These are phyloP conservation scores for Oscheius sp. DNA, from an alignment of 2,888 invertebrate genomes.

Conservation along the genomic window DNA sequence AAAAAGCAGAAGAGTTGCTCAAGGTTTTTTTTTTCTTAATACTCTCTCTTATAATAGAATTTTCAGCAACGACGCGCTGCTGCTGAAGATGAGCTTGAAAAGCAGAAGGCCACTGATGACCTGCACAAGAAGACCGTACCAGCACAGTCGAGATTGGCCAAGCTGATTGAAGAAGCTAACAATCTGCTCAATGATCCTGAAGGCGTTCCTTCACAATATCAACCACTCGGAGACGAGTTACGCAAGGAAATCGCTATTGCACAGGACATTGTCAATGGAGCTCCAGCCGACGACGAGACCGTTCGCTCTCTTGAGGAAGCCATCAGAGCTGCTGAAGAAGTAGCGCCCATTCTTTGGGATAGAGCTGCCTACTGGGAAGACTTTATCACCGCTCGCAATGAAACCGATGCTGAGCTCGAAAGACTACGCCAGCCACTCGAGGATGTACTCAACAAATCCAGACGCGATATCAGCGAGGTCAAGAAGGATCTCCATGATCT, in stretches of 20 bases:
- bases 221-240: slow-evolving; percentile 39
- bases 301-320: slow-evolving; percentile 35
- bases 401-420: slow-evolving; percentile 49
- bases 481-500: slow-evolving; percentile 35
- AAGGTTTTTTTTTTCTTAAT: too few species aligned
- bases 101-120: slow-evolving; percentile 39
- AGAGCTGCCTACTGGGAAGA: slow-evolving; percentile 45
- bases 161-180: slow-evolving; percentile 43
- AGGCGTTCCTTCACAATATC: slow-evolving; percentile 45
- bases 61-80: slow-evolving; percentile 40
- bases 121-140: slow-evolving; percentile 37
- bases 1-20: slow-evolving; percentile 41
- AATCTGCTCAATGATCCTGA: slow-evolving; percentile 45
- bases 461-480: slow-evolving; percentile 34
- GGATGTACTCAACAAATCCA: slow-evolving; percentile 32
- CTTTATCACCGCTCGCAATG: slow-evolving; percentile 52
- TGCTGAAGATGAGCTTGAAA: slow-evolving; percentile 39
- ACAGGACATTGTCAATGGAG: slow-evolving; percentile 28
- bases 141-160: slow-evolving; percentile 36
- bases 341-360: slow-evolving; percentile 46
- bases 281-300: slow-evolving; percentile 27
- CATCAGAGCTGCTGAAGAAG: slow-evolving; percentile 37
- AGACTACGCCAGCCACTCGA: slow-evolving; percentile 41
- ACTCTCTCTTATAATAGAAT: too few species aligned
- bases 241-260: slow-evolving; percentile 34